Conservation (phyloP, 2,797 vertebrate species). For the Rhinella marina region DNA sequence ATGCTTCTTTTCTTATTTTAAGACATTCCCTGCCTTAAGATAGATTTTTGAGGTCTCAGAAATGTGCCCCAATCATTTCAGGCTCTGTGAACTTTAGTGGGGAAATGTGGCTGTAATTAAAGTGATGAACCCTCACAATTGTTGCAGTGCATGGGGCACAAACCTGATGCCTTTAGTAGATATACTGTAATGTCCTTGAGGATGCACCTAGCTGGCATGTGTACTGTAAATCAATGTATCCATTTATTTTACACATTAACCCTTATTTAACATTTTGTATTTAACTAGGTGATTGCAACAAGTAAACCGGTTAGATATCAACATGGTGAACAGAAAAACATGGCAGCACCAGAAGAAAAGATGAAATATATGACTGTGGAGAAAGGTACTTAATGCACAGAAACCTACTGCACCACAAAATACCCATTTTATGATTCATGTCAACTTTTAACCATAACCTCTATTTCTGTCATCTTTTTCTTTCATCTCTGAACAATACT, state of each 20-base stretch:
- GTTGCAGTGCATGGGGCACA: neutral
- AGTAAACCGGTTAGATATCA: constrained; percentile 32
- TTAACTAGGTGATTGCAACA: constrained; percentile 42
- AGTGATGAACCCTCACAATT: neutral
- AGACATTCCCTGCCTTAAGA: too few species aligned
- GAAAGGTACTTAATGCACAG: constrained; percentile 30
- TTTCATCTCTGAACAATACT: neutral
- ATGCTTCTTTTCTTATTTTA: too few species aligned
- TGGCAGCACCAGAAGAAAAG: constrained; percentile 6
- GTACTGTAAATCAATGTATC: neutral
- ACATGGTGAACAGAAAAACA: neutral
- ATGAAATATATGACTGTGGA: constrained; percentile 40
- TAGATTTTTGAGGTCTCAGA: too few species aligned
- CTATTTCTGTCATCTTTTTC: neutral
- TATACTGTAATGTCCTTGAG: neutral
- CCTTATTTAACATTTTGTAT: neutral
- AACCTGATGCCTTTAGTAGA: neutral
- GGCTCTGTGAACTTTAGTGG: neutral
- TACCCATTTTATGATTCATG: neutral
- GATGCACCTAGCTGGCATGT: neutral
- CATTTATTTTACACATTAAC: neutral
- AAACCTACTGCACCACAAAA: neutral
- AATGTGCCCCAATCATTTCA: too few species aligned
- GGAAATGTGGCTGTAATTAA: too few species aligned
- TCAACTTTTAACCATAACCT: neutral